phyloP scores from a whole-genome alignment of 2,888 invertebrate species.

The Hypolimnas misippus region DNA sequence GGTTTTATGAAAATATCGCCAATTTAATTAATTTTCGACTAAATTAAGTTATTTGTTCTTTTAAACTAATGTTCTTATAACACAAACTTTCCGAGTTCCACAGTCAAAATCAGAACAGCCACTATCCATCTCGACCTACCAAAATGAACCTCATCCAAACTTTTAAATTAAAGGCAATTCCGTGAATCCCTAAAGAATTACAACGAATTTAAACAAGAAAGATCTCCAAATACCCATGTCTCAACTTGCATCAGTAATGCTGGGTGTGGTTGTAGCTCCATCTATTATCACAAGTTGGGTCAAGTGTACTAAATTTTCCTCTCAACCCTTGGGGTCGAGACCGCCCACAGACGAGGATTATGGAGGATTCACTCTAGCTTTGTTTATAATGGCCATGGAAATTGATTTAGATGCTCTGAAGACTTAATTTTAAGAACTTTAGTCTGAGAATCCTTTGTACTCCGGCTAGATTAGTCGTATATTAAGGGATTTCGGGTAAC shows the following conservation, averaged over 20 bases:
- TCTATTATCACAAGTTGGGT: conserved; percentile 46
- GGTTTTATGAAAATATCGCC: too few species aligned
- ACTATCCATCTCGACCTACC: conserved; percentile 32
- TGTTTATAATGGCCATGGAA: conserved; percentile 44
- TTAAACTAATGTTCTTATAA: conserved; percentile 1
- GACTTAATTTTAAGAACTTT: conserved; percentile 43
- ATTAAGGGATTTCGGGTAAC: conserved; percentile 32
- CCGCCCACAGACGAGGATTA: conserved; percentile 43
- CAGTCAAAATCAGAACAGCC: conserved; percentile 20
- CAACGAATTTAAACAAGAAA: conserved; percentile 38
- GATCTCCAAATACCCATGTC: conserved; percentile 39
- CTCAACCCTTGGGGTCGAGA: conserved; percentile 40
- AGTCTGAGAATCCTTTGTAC: conserved; percentile 33
- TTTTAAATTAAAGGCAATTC: conserved; percentile 40
- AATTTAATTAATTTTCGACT: neutral
- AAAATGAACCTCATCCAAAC: conserved; percentile 36
- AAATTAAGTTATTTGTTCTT: neutral
- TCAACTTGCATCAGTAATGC: conserved; percentile 36
- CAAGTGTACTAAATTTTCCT: conserved; percentile 43
- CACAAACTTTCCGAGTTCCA: conserved; percentile 13
- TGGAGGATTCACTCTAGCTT: conserved; percentile 38
- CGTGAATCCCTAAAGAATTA: conserved; percentile 39
- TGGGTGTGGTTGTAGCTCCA: conserved; percentile 42
- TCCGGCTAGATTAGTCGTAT: conserved; percentile 28
- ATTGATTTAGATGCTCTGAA: conserved; percentile 44